Evolutionary conservation across 2,797 vertebrate genomes (phyloP).

Genomic region (Hydrolagus colliei): DNA sequence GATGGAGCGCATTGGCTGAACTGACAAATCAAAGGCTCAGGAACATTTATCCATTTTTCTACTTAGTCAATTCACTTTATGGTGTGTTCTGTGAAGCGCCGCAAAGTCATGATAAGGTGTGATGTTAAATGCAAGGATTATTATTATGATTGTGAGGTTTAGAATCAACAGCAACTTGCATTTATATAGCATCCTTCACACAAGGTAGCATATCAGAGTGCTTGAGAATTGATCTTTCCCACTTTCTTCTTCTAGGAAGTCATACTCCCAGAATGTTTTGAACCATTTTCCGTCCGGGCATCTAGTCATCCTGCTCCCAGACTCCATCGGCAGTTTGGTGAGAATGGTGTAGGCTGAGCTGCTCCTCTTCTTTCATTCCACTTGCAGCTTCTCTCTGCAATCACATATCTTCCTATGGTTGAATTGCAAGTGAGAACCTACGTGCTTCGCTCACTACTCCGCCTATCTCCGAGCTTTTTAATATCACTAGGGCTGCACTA

Average conservation of each 20-base stretch:
- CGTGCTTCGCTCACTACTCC: not conserved
- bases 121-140: no score
- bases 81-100: no score
- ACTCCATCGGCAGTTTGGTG: not conserved
- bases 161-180: no score
- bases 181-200: no score
- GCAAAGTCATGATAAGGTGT: no score
- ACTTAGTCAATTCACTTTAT: not conserved
- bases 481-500: not conserved
- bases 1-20: not conserved
- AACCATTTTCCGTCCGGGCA: not conserved
- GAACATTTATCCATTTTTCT: not conserved
- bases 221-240: not conserved
- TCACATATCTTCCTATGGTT: not conserved
- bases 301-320: not conserved
- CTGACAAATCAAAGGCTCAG: not conserved
- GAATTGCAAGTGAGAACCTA: not conserved
- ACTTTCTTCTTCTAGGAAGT: not conserved
- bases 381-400: not conserved
- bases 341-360: not conserved
- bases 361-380: not conserved
- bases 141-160: no score
- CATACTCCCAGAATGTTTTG: not conserved
- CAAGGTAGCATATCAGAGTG: not conserved
- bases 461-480: not conserved